These are phyloP conservation scores for Noctua janthina DNA, from an alignment of 2,888 invertebrate genomes.

Conservation along the genomic window DNA sequence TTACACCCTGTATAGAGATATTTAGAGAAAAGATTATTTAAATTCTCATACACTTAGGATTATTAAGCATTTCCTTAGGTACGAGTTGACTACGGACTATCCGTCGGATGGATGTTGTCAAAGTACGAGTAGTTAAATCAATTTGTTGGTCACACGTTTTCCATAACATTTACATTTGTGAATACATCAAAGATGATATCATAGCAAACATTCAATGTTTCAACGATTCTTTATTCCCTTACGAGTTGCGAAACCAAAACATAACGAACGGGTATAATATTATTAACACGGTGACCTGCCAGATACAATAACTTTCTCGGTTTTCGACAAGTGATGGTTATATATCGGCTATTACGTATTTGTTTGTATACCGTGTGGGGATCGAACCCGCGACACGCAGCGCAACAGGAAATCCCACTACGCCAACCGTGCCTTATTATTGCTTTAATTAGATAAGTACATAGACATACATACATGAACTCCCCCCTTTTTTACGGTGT, in stretches of 20 bases:
- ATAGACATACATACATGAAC: background rate
- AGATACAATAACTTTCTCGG: slow-evolving; percentile 65
- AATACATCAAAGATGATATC: slow-evolving; percentile 14
- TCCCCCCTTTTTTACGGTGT: background rate
- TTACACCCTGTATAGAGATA: background rate
- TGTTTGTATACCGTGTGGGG: too few relatives aligned
- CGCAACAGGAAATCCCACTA: too few relatives aligned
- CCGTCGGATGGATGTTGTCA: slow-evolving; percentile 13
- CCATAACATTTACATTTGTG: slow-evolving; percentile 22
- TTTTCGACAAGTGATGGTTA: slow-evolving; percentile 31
- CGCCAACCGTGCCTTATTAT: background rate
- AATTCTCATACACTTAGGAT: slow-evolving; percentile 1
- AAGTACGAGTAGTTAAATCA: slow-evolving; percentile 2
- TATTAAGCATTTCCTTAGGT: background rate
- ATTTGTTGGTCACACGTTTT: slow-evolving; percentile 25
- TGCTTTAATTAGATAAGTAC: background rate
- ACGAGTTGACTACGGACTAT: background rate
- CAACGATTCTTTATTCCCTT: slow-evolving; percentile 21
- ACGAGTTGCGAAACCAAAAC: slow-evolving; percentile 68
- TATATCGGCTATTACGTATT: background rate
- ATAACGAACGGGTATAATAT: slow-evolving; percentile 71
- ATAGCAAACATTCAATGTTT: slow-evolving; percentile 8
- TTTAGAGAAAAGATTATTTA: slow-evolving; percentile 23
- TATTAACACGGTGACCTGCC: slow-evolving; percentile 73
- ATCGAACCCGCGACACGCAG: too few relatives aligned